Base-by-base conservation (phyloP, 2,888 invertebrate species). In the Heliconius erato region DNA sequence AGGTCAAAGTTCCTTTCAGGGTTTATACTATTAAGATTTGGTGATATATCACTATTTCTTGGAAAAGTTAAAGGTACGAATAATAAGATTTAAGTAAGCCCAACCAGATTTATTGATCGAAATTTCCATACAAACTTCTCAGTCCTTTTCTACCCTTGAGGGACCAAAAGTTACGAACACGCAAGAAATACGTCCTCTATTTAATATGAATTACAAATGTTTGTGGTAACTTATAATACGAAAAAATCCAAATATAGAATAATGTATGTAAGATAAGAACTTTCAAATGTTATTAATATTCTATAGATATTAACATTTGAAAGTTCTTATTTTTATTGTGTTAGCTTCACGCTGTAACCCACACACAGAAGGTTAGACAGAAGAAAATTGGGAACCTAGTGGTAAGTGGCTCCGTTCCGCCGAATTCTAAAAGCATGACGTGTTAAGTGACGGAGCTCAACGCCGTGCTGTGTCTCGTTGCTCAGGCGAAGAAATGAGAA, bases 71-170 rank as follows among this genome's bases (percentile, higher is more conserved):
- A 49, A 72, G 72, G 44, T 72, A 72, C 26, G 44, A 44, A 72
- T 72, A 72, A 72, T 72, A 72, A 72, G 72, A 72, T 44, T 72
- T 72, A 72, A 49, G 72, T 44, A 72, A 72, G 26, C 72, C 72
- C 44, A 72, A 72, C 72, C 44, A 49, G 72, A 72, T 72, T 44
- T 72, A 72, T 49, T 72, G 72, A 72, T 72, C 44, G 72, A 28
- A 72, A 72, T 72, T 72, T 49, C 19, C 44, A 14, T 49, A 26
- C 72, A 72, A 72, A 72, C 44, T 72, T 72, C 44, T 26, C 44
- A 19, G 72, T 49, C 72, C 72, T 72, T 72, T 72, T 72, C 72
- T 49, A 72, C 72, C 72, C 72, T 72, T 49, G 3, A 72, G 72
- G 44, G 72, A 72, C 72, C 44, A 72, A 72, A n/a, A 72, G 72